These are phyloP conservation scores for Leptatherina wallacei DNA, from an alignment of 2,797 vertebrate genomes.

Conservation along the genomic window DNA sequence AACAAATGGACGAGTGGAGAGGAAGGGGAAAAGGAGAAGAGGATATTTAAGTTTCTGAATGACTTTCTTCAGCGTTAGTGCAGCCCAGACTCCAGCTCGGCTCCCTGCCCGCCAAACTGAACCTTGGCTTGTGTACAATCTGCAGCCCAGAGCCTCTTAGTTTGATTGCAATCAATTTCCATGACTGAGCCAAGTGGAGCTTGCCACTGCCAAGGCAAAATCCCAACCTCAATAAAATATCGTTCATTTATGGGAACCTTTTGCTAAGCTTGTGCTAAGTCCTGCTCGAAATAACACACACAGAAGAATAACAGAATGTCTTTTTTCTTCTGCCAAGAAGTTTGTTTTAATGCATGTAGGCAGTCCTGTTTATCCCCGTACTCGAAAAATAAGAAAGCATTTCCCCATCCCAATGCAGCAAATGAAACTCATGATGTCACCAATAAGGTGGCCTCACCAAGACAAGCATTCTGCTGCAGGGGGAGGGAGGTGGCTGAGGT, in stretches of 20 bases:
- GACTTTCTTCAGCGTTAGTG: slow-evolving; percentile 61
- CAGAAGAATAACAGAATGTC: slow-evolving; percentile 31
- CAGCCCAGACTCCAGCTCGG: slow-evolving; percentile 46
- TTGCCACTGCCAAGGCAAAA: slow-evolving; percentile 43
- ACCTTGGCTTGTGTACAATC: slow-evolving; percentile 63
- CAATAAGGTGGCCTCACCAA: slow-evolving; percentile 31
- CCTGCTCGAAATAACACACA: slow-evolving; percentile 39
- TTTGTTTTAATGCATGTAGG: slow-evolving; percentile 49
- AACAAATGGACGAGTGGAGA: slow-evolving; percentile 54
- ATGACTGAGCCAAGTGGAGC: slow-evolving; percentile 57
- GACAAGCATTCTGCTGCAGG: slow-evolving; percentile 38
- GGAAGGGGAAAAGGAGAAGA: slow-evolving; percentile 19
- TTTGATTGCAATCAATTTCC: slow-evolving; percentile 76
- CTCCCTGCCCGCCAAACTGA: slow-evolving; percentile 43
- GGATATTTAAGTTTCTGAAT: slow-evolving; percentile 59
- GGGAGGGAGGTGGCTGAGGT: slow-evolving; percentile 21
- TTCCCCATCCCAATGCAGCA: slow-evolving; percentile 40
- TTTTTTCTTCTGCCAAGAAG: slow-evolving; percentile 20
- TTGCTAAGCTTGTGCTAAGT: slow-evolving; percentile 42
- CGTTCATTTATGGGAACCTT: slow-evolving; percentile 56
- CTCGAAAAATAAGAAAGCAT: slow-evolving; percentile 29
- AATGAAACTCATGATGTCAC: slow-evolving; percentile 53
- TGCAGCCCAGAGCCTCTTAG: slow-evolving; percentile 70
- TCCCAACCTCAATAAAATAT: slow-evolving; percentile 60
- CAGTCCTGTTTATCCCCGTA: slow-evolving; percentile 31